Evolutionary conservation across 2,888 invertebrate genomes (phyloP).

Genomic region (Noctua comes): DNA sequence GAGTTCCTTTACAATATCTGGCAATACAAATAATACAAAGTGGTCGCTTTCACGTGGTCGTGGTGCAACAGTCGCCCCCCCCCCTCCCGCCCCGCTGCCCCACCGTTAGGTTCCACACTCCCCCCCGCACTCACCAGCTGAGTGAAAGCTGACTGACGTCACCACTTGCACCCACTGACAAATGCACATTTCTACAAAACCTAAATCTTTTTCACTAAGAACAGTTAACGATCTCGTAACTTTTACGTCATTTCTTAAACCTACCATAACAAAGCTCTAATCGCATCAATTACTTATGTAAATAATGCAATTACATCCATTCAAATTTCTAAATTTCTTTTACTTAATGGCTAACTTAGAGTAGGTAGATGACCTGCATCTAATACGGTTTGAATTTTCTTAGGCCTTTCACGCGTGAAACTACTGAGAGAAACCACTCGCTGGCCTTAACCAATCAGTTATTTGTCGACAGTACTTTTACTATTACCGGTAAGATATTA

Average conservation of each 20-base stretch:
- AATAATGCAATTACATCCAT: constrained; percentile 31
- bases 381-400: constrained; percentile 58
- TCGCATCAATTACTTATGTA: constrained; percentile 36
- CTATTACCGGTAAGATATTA: constrained; percentile 39
- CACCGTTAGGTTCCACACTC: neutral
- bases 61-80: constrained; percentile 73
- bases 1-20: constrained; percentile 60
- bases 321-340: constrained; percentile 30
- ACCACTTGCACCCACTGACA: constrained; percentile 77
- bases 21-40: constrained; percentile 72
- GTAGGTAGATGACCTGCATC: constrained; percentile 39
- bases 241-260: constrained; percentile 23
- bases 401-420: constrained; percentile 59
- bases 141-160: constrained; percentile 86
- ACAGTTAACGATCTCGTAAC: constrained; percentile 35
- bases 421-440: constrained; percentile 58
- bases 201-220: constrained; percentile 55
- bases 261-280: constrained; percentile 23
- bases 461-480: constrained; percentile 57
- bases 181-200: constrained; percentile 66
- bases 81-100: constrained; percentile 3
- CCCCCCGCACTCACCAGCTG: constrained; percentile 56
- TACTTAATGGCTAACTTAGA: constrained; percentile 9
- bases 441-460: constrained; percentile 56
- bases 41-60: constrained; percentile 83